Evolutionary conservation across 2,888 invertebrate species (phyloP), one percentile per base, ranked within the genome.

Genomic region (Eretmocerus hayati): DNA sequence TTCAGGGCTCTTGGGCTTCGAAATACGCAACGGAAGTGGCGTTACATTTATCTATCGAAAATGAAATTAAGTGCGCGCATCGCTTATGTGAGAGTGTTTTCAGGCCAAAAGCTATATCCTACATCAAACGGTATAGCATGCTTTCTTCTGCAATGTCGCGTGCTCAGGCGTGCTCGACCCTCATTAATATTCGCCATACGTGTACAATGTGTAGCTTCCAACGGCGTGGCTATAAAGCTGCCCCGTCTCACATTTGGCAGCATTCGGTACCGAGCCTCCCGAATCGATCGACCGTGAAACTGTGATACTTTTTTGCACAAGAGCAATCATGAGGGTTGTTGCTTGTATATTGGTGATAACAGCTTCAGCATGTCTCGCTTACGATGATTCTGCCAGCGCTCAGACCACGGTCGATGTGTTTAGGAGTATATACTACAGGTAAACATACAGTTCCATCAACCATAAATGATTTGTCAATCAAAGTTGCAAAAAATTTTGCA

Each of bases 191-290:
- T 46, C 49, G 23, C n/a, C 15, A 16, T 13, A 18, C 47, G 53
- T 47, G 8, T 18, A 20, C 23, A 15, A n/a, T 19, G 41, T 60
- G 43, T 54, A 53, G 59, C 61, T 58, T 50, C 61, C 62, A 60
- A 57, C 62, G 60, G 32, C 26, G n/a, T 41, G 40, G 58, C 63
- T 71, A 70, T 71, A 71, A 68, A 70, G 68, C 67, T 62, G 60
- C 60, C 63, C 59, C 59, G 62, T 58, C 64, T 58, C 58, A n/a
- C 26, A 26, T 26, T 58, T 62, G 60, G 57, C 56, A 59, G 53
- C 72, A 70, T 67, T 71, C 69, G 68, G 66, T 66, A 63, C 60
- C 67, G 63, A 59, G 64, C 62, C 59, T 66, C 57, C 62, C 64
- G 59, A 66, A 65, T 65, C 63, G 63, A 60, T 64, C 60, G 59